These are phyloP conservation scores for Thyatira batis DNA, from an alignment of 2,888 invertebrate species.

Conservation along the genomic window DNA sequence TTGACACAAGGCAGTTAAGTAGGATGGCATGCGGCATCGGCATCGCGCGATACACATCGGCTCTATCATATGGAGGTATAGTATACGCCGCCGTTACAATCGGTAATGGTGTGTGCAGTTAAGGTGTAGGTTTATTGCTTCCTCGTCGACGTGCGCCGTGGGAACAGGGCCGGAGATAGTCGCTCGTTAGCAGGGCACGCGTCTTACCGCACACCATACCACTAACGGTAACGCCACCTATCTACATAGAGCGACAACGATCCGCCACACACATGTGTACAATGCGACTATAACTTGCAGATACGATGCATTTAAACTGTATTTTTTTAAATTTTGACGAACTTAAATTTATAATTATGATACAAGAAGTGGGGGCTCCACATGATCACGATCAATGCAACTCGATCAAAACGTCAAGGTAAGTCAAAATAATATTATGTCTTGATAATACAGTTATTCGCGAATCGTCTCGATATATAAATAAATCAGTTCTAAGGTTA, in stretches of 20 bases:
- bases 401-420: too few relatives aligned
- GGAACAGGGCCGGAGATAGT: conserved; percentile 77
- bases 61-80: conserved; percentile 65
- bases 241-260: conserved; percentile 10
- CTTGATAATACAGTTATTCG: too few relatives aligned
- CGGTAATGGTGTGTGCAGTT: conserved; percentile 79
- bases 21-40: conserved; percentile 25
- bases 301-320: too few relatives aligned
- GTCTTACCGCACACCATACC: conserved; percentile 33
- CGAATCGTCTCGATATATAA: too few relatives aligned
- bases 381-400: too few relatives aligned
- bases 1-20: conserved; percentile 46
- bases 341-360: too few relatives aligned
- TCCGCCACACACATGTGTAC: background rate
- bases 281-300: background rate
- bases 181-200: conserved; percentile 71
- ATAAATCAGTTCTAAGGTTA: too few relatives aligned
- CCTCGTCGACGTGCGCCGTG: conserved; percentile 68
- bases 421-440: too few relatives aligned
- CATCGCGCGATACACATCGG: conserved; percentile 54
- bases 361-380: too few relatives aligned
- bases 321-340: too few relatives aligned
- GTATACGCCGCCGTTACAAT: conserved; percentile 71
- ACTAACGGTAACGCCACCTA: conserved; percentile 37
- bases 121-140: conserved; percentile 80